Evolutionary conservation across 2,113 vertebrate genomes (phyloP).

Genomic region (Forbesichthys papilliferus): DNA sequence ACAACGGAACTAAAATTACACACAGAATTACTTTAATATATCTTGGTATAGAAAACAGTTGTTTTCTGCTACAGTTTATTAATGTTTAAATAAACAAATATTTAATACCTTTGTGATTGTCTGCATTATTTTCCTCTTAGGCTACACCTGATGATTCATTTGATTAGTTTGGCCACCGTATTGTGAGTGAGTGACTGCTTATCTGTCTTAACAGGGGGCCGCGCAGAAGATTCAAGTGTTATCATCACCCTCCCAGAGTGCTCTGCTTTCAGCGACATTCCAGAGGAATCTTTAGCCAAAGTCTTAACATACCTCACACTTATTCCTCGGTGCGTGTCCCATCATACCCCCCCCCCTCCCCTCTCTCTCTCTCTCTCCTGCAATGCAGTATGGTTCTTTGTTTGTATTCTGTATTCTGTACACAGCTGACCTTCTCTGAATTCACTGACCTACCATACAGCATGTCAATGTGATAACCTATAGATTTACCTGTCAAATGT

Average conservation of each 20-base stretch:
- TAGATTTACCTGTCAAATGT: neutral
- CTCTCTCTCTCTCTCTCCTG: conserved; percentile 48
- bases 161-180: neutral
- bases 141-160: no score
- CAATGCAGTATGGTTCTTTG: conserved; percentile 66
- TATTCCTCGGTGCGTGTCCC: conserved; percentile 82
- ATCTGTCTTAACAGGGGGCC: conserved; percentile 79
- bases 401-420: conserved; percentile 64
- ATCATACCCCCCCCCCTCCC: neutral
- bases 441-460: neutral
- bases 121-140: no score
- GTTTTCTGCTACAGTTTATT: no score
- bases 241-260: conserved; percentile 95
- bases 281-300: conserved; percentile 84
- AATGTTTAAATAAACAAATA: no score
- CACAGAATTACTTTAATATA: no score
- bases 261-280: conserved; percentile 85
- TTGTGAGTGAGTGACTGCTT: neutral
- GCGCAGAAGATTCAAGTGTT: conserved; percentile 88
- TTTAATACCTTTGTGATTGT: no score
- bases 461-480: no score
- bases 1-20: no score
- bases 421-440: conserved; percentile 38
- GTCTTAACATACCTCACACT: conserved; percentile 89
- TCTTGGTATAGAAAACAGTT: no score